Evolutionary conservation across 2,113 vertebrate species (phyloP), one percentile per base, ranked within the genome.

Genomic region (Notarius quadriscutis): DNA sequence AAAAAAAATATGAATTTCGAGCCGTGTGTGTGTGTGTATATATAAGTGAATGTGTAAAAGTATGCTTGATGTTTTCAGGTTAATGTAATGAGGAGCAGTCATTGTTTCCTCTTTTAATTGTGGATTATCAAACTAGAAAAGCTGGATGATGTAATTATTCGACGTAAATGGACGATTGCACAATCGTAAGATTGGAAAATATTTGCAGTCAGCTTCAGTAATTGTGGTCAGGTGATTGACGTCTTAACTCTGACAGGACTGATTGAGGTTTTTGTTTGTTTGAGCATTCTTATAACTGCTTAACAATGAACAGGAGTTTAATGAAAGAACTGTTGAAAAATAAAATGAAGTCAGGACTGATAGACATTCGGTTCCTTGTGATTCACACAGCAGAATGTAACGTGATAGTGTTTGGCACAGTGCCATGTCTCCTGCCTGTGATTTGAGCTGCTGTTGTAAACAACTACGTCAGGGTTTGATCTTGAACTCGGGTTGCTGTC

Each of bases 341-440:
- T 51, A 14, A n/a, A 53, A 53, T 53, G 25, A 78, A 51, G 10
- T 30, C 50, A 6, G 8, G 58, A 79, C 53, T 20, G 15, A 10
- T 5, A 4, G n/a, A 9, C 55, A 8, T 80, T 15, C 25, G 10
- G 55, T 60, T 60, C 57, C 4, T 34, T 58, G 51, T 55, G 12
- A 78, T 78, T 78, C 75, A 78, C 75, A 27, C 50, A 55, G 22
- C 75, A 27, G 27, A 53, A 55, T 78, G 12, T 55, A 78, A 77
- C 74, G 6, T 14, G 74, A 51, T 51, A 10, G 12, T 3, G 7
- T 55, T 17, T 55, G 17, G 8, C 51, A 78, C 75, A 55, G 1
- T 55, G 75, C 17, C 78, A 22, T 58, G 78, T 80, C n/a, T 58
- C 1, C 53, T 80, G 25, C 25, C 14, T 53, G 75, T n/a, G n/a